These are phyloP conservation scores for Lasioglossum vierecki DNA, from an alignment of 2,888 invertebrate species.

Conservation along the genomic window DNA sequence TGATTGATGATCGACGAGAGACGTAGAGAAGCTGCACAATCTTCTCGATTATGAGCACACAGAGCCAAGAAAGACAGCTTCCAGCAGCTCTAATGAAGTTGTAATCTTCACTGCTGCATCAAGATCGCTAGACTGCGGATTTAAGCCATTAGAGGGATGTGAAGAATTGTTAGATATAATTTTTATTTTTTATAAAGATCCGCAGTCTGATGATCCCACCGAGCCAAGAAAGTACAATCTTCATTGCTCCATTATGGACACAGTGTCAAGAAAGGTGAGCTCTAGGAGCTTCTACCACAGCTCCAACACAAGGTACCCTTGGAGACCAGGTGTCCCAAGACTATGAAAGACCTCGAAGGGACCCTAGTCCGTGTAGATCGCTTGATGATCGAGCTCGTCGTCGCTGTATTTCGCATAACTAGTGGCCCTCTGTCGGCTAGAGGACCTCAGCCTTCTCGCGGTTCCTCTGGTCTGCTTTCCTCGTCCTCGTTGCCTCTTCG, in stretches of 20 bases:
- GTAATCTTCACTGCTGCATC: no score
- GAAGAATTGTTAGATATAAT: no score
- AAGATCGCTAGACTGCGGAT: no score
- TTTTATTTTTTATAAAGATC: no score
- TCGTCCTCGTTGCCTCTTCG: constrained; percentile 44
- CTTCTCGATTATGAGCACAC: background rate
- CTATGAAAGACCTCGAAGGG: background rate
- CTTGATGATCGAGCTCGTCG: constrained; percentile 22
- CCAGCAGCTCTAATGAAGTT: background rate
- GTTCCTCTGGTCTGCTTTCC: constrained; percentile 13
- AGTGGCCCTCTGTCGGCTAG: background rate
- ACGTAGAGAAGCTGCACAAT: background rate
- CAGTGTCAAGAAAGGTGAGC: background rate
- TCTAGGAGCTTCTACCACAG: background rate
- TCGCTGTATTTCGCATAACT: constrained; percentile 30
- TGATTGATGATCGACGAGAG: background rate
- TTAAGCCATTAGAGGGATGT: no score
- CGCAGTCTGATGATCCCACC: no score
- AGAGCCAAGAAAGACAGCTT: background rate
- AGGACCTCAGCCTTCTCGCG: constrained; percentile 24
- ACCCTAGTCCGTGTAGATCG: background rate
- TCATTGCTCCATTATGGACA: background rate
- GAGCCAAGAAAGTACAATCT: background rate
- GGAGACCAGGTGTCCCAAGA: background rate
- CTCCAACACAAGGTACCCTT: background rate